Percentiles rank a stretch among this genome's conserved stretches.
phyloP scores from a whole-genome alignment of 2,113 vertebrate species.

The Nothobranchius furzeri region DNA sequence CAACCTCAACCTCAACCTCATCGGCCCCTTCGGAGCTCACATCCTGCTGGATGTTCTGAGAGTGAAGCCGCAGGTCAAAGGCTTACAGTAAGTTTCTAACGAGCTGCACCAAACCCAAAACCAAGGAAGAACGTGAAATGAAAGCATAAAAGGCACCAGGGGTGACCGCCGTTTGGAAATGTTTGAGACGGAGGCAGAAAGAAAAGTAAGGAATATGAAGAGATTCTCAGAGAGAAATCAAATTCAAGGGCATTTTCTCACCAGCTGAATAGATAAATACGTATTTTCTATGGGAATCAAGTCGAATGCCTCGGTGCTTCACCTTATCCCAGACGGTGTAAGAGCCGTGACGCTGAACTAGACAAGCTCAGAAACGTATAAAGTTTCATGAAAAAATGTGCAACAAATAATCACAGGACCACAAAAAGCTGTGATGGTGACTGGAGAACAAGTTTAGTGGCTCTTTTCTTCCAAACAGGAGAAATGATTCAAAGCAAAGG shows the following conservation, averaged over 20 bases:
- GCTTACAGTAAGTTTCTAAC: constrained; percentile 75
- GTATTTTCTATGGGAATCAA: constrained; percentile 34
- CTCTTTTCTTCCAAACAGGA: too few species aligned
- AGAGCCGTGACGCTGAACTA: background rate
- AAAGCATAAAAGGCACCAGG: background rate
- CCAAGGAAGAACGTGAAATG: background rate
- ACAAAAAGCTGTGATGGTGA: background rate
- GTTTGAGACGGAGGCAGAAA: background rate
- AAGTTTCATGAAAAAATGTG: background rate
- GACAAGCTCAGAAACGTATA: background rate
- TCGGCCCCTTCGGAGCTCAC: constrained; percentile 76
- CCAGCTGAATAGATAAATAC: constrained; percentile 22
- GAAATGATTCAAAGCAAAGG: too few species aligned
- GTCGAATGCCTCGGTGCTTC: constrained; percentile 21
- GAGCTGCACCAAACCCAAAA: background rate
- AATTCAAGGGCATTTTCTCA: constrained; percentile 11
- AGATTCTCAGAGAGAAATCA: background rate
- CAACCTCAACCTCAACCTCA: constrained; percentile 84
- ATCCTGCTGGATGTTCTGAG: constrained; percentile 77
- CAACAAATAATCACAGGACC: background rate
- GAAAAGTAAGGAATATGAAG: constrained; percentile 4
- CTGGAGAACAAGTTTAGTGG: too few species aligned
- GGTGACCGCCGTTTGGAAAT: background rate
- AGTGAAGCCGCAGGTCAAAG: constrained; percentile 74
- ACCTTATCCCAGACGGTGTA: constrained; percentile 14